Conservation (phyloP, 2,888 invertebrate genomes). For the Platycheirus albimanus region DNA sequence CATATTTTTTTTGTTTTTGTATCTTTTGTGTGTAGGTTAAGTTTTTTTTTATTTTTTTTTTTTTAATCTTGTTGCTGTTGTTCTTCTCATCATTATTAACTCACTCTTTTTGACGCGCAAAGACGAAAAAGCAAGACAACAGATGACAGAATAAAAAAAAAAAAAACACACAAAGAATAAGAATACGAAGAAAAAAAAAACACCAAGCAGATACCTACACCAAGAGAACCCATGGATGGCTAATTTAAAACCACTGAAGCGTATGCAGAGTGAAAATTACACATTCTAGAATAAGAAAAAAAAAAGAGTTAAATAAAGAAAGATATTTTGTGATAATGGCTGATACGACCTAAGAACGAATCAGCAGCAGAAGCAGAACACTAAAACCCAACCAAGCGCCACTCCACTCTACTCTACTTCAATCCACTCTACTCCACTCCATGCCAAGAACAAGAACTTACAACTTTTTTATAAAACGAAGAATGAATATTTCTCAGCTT, state of each 20-base stretch:
- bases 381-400: slow-evolving; percentile 32
- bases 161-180: slow-evolving; percentile 5
- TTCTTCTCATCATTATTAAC: slow-evolving; percentile 70
- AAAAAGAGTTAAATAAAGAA: slow-evolving; percentile 21
- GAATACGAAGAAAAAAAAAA: slow-evolving; percentile 1
- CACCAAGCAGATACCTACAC: neutral
- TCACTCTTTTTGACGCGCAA: slow-evolving; percentile 66
- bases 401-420: no score
- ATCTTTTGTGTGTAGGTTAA: slow-evolving; percentile 19
- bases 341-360: slow-evolving; percentile 64
- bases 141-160: slow-evolving; percentile 62
- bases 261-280: slow-evolving; percentile 74
- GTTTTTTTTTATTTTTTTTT: slow-evolving; percentile 14
- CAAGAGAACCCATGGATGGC: slow-evolving; percentile 60
- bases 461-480: slow-evolving; percentile 16
- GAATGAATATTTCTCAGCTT: neutral
- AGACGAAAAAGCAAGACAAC: slow-evolving; percentile 71
- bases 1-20: slow-evolving; percentile 22
- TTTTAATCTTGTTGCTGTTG: slow-evolving; percentile 21
- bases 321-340: slow-evolving; percentile 63
- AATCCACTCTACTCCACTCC: no score
- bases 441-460: slow-evolving; percentile 16
- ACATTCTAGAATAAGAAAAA: slow-evolving; percentile 38
- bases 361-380: slow-evolving; percentile 51
- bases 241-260: slow-evolving; percentile 71